These are phyloP conservation scores for Zootoca vivipara DNA, from an alignment of 2,113 vertebrate genomes.

Conservation along the genomic window DNA sequence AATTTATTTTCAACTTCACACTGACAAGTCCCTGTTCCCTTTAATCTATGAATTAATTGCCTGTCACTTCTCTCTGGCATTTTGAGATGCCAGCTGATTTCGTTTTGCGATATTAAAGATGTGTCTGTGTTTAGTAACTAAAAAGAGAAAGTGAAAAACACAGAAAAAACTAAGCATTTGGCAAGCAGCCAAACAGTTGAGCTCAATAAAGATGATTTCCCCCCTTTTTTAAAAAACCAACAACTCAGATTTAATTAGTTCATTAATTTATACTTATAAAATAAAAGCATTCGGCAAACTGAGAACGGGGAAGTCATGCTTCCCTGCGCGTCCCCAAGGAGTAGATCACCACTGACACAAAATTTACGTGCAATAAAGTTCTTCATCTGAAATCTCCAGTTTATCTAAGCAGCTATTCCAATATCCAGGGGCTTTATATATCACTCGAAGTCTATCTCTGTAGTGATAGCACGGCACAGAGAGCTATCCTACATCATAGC, in stretches of 20 bases:
- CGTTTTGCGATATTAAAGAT: background rate
- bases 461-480: background rate
- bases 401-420: background rate
- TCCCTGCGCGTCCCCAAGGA: background rate
- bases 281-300: background rate
- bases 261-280: background rate
- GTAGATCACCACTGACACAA: background rate
- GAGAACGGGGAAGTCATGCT: background rate
- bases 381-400: background rate
- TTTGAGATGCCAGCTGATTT: background rate
- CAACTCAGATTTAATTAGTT: background rate
- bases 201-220: background rate
- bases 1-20: constrained; percentile 25
- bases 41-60: constrained; percentile 7
- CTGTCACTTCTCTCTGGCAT: constrained; percentile 6
- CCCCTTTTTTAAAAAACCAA: background rate
- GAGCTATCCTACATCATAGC: too few relatives aligned
- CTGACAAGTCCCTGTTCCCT: constrained; percentile 6
- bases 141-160: background rate
- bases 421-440: background rate
- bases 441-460: background rate
- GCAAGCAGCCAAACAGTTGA: background rate
- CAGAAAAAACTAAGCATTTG: background rate
- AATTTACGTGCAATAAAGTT: background rate
- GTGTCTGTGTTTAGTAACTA: background rate